Percentiles rank a stretch among this genome's conserved stretches.
phyloP scores from a whole-genome alignment of 2,797 vertebrate species.

The Chaunax sp. region DNA sequence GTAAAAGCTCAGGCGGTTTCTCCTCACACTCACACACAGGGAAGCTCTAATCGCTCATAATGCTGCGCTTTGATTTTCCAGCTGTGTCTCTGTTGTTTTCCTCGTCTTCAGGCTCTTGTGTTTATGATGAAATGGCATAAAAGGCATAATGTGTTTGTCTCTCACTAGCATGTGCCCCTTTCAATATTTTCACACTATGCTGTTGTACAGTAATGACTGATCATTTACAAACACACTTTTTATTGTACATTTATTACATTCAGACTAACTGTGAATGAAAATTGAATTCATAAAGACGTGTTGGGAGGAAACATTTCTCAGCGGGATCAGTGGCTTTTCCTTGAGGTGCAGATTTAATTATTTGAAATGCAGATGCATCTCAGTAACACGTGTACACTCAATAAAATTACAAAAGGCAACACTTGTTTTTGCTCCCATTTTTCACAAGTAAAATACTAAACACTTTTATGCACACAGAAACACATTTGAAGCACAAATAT shows the following conservation, averaged over 20 bases:
- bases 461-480: no score
- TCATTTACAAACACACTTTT: slow-evolving; percentile 32
- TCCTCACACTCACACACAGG: slow-evolving; percentile 8
- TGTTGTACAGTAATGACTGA: slow-evolving; percentile 24
- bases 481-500: no score
- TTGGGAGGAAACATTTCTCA: slow-evolving; percentile 6
- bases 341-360: slow-evolving; percentile 16
- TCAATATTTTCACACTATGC: slow-evolving; percentile 14
- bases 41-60: slow-evolving; percentile 57
- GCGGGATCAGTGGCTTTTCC: slow-evolving; percentile 11
- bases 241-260: slow-evolving; percentile 14
- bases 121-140: slow-evolving; percentile 35
- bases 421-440: no score
- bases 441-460: no score
- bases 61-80: slow-evolving; percentile 31
- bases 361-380: slow-evolving; percentile 14
- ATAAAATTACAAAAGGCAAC: background rate
- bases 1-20: slow-evolving; percentile 30
- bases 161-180: slow-evolving; percentile 28
- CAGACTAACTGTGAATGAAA: slow-evolving; percentile 26
- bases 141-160: slow-evolving; percentile 31
- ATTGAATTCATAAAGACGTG: slow-evolving; percentile 25
- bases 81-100: slow-evolving; percentile 14
- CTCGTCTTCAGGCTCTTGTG: slow-evolving; percentile 34
- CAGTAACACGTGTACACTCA: background rate